Percentiles rank a stretch among this genome's conserved stretches.
Evolutionary conservation across 2,113 vertebrate genomes (phyloP).

Genomic region (Acanthochromis polyacanthus): DNA sequence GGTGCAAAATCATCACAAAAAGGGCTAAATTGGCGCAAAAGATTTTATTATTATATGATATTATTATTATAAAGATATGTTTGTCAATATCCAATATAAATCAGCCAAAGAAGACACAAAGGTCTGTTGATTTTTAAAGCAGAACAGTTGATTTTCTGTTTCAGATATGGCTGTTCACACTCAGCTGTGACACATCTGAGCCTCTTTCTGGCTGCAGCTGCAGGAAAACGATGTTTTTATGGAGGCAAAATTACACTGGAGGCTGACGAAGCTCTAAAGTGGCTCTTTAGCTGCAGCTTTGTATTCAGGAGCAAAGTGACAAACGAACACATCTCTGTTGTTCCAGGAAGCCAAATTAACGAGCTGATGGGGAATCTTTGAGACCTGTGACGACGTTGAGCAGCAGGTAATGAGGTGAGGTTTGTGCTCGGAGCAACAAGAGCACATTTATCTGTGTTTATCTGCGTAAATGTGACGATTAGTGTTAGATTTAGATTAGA

Average conservation of each 20-base stretch:
- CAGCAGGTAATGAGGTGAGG: neutral
- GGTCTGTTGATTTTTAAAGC: too few species aligned
- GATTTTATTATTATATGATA: too few species aligned
- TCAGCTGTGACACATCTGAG: slow-evolving; percentile 47
- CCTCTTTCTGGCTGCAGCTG: slow-evolving; percentile 36
- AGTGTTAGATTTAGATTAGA: too few species aligned
- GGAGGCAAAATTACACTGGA: slow-evolving; percentile 36
- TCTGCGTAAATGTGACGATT: too few species aligned
- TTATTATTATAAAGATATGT: too few species aligned
- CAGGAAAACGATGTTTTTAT: slow-evolving; percentile 36
- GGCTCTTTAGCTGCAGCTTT: slow-evolving; percentile 6
- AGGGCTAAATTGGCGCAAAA: too few species aligned
- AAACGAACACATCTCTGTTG: slow-evolving; percentile 1
- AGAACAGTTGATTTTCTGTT: neutral
- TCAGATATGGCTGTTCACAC: neutral
- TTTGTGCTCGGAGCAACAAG: too few species aligned
- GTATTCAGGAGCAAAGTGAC: slow-evolving; percentile 27
- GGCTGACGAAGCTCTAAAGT: slow-evolving; percentile 9
- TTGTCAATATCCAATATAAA: too few species aligned
- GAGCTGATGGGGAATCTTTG: neutral
- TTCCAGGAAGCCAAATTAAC: neutral
- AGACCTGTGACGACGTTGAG: too few species aligned
- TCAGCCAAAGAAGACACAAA: neutral
- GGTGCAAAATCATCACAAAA: too few species aligned
- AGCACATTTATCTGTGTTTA: too few species aligned